Base-by-base conservation (phyloP, 2,797 vertebrate genomes). In the Menidia menidia region DNA sequence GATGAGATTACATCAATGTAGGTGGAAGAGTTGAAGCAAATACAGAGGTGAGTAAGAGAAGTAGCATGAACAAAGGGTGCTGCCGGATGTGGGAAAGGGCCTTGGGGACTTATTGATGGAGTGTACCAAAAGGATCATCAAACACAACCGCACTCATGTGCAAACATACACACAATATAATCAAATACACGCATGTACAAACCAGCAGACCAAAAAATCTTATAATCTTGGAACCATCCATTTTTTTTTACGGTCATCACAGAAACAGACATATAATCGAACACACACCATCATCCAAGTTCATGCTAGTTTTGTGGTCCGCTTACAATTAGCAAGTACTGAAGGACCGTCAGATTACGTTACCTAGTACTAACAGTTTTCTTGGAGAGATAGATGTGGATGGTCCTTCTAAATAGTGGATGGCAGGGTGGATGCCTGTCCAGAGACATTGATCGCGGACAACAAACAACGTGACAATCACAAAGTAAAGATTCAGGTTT, bases 1-100 rank as follows among this genome's bases (percentile, higher is more conserved):
- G 70, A 87, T 87, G 73, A 84, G 83, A 92, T 88, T 85, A 82
- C 68, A 82, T 87, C 82, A 80, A 72, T 75, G 79, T 70, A 80
- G 68, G 55, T 14, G 35, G 71, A 73, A 71, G 53, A 75, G 54
- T 35, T 62, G 77, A 84, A 72, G 77, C 54, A 87, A 75, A 85
- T 75, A 73, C 48, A 50, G 39, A 44, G 54, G 52, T 54, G 60
- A 76, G 64, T 32, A 51, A 65, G 32, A 31, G 48, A 72, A 74
- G 74, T 68, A 77, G 54, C 44, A 65, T 39, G 75, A 45, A 73
- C 35, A 45, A 53, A 42, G 47, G 63, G 57, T 39, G 31, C 3
- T 41, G 35, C 33, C 30, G 19, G 57, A 19, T 31, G 53, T 51
- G 54, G 43, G 57, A n/a, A 47, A 43, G 68, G 35, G 55, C 48